Percentiles rank a stretch among this genome's conserved stretches.
phyloP scores from a whole-genome alignment of 2,797 vertebrate genomes.

The Limnodromus scolopaceus region DNA sequence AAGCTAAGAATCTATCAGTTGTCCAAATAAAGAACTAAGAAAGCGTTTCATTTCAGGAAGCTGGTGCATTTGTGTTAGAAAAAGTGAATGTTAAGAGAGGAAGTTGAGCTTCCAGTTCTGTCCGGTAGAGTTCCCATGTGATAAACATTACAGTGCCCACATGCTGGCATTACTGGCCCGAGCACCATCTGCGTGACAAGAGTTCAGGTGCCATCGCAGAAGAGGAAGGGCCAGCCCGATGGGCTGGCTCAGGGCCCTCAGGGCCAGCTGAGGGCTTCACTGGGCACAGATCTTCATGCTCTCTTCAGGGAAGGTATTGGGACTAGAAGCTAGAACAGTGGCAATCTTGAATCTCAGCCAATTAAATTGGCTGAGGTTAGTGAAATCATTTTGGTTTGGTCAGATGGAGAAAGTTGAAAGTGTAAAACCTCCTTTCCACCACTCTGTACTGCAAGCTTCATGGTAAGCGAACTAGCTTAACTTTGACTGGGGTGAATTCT shows the following conservation, averaged over 20 bases:
- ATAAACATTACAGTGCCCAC: background rate
- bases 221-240: background rate
- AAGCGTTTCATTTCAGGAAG: background rate
- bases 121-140: background rate
- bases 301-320: background rate
- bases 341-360: background rate
- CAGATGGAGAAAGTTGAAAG: background rate
- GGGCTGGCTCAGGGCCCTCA: too few relatives aligned
- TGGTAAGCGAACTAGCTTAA: background rate
- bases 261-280: background rate
- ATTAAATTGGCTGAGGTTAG: background rate
- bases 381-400: background rate
- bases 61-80: background rate
- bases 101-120: background rate
- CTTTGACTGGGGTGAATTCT: background rate
- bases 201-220: background rate
- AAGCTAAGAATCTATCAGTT: background rate
- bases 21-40: background rate
- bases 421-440: background rate
- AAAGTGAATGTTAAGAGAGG: background rate
- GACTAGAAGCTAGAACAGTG: background rate
- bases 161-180: background rate
- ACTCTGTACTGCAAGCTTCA: background rate
- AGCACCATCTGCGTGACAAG: fast-evolving
- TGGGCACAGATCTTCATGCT: background rate